phyloP scores from a whole-genome alignment of 2,797 vertebrate genomes.

The Salarias fasciatus region DNA sequence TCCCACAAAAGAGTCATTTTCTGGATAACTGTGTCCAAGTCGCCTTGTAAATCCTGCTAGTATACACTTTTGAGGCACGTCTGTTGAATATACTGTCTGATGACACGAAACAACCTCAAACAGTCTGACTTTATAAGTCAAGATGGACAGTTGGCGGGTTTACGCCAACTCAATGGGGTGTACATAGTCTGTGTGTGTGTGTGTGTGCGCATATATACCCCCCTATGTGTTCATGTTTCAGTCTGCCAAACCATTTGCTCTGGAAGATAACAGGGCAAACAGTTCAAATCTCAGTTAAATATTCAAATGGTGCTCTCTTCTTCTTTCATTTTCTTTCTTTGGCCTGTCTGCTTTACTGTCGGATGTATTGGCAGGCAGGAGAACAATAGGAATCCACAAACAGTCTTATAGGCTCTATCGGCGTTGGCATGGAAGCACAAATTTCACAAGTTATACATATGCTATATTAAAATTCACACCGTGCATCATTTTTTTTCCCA shows the following conservation, averaged over 20 bases:
- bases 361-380: neutral
- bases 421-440: no score
- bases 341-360: neutral
- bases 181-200: neutral
- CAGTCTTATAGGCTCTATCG: no score
- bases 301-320: conserved; percentile 13
- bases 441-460: no score
- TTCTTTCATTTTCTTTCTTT: conserved; percentile 2
- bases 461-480: no score
- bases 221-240: conserved; percentile 1
- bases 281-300: conserved; percentile 19
- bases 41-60: conserved; percentile 32
- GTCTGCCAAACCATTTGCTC: conserved; percentile 42
- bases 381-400: neutral
- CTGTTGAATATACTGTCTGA: conserved; percentile 41
- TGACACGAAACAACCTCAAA: conserved; percentile 35
- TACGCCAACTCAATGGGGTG: conserved; percentile 39
- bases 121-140: conserved; percentile 46
- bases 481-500: no score
- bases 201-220: neutral
- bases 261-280: conserved; percentile 25
- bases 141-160: conserved; percentile 58
- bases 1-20: conserved; percentile 1
- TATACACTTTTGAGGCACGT: conserved; percentile 31
- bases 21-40: conserved; percentile 26